Evolutionary conservation across 2,797 vertebrate species (phyloP).

Genomic region (Naso thynnoides): DNA sequence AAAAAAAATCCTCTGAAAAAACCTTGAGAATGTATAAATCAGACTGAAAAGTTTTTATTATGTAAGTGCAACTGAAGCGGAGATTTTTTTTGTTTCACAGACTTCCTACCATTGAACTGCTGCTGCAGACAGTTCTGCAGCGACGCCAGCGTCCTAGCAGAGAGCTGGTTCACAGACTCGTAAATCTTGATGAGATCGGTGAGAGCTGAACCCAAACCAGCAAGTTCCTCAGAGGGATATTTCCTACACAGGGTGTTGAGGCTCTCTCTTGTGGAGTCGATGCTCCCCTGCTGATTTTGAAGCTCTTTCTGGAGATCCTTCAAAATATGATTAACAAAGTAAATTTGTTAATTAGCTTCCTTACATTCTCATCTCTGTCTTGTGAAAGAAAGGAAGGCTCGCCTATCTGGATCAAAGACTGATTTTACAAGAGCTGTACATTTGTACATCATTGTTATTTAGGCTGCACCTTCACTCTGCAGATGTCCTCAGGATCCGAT

Average conservation of each 20-base stretch:
- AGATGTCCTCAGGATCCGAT: constrained; percentile 89
- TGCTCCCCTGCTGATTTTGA: constrained; percentile 90
- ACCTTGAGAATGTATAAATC: too few species aligned
- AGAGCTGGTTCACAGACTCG: constrained; percentile 91
- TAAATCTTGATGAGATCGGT: constrained; percentile 92
- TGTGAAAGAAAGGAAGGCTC: neutral
- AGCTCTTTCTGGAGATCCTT: constrained; percentile 95
- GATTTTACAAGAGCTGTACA: neutral
- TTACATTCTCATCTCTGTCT: neutral
- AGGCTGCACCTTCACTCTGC: constrained; percentile 90
- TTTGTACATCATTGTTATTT: neutral
- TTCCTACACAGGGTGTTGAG: constrained; percentile 94
- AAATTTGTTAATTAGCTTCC: neutral
- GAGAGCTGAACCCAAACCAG: constrained; percentile 88
- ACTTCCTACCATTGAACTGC: constrained; percentile 89
- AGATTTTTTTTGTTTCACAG: neutral
- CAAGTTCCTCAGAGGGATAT: constrained; percentile 92
- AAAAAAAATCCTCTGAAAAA: too few species aligned
- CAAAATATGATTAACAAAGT: constrained; percentile 17
- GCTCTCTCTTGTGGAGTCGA: constrained; percentile 89
- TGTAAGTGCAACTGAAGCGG: too few species aligned
- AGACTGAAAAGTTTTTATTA: too few species aligned
- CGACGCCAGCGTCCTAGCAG: constrained; percentile 86
- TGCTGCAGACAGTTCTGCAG: constrained; percentile 93
- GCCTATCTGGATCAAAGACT: too few species aligned